phyloP scores from a whole-genome alignment of 2,888 invertebrate species.

The Gortyna flavago region DNA sequence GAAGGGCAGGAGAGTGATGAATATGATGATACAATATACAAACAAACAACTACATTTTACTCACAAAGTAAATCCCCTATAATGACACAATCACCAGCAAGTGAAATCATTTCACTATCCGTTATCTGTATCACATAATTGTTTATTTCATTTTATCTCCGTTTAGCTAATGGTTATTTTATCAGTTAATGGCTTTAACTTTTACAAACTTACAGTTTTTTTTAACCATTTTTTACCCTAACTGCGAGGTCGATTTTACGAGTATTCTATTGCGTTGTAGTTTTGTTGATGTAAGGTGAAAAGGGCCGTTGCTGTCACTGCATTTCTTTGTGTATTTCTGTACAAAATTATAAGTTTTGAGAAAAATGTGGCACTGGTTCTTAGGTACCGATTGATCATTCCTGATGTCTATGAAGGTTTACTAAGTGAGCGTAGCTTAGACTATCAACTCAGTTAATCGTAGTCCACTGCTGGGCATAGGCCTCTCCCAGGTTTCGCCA shows the following conservation, averaged over 20 bases:
- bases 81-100: conserved; percentile 32
- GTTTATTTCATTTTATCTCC: conserved; percentile 71
- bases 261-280: conserved; percentile 72
- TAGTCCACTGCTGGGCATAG: not conserved
- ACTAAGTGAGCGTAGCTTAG: not conserved
- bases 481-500: no score
- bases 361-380: not conserved
- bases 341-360: not conserved
- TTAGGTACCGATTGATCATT: not conserved
- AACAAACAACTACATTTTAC: not conserved
- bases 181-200: conserved; percentile 77
- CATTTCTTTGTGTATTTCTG: not conserved
- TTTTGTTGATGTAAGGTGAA: conserved; percentile 59
- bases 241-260: conserved; percentile 60
- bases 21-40: not conserved
- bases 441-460: not conserved
- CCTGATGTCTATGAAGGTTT: not conserved
- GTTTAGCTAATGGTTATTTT: conserved; percentile 73
- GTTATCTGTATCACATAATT: conserved; percentile 56
- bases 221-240: conserved; percentile 61
- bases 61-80: conserved; percentile 46
- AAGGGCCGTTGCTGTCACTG: conserved; percentile 2
- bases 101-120: conserved; percentile 59
- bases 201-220: conserved; percentile 67
- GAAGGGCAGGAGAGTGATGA: not conserved